Evolutionary conservation across 2,888 invertebrate species (phyloP), one percentile per base, ranked within the genome.

Genomic region (Steinernema scapterisci): DNA sequence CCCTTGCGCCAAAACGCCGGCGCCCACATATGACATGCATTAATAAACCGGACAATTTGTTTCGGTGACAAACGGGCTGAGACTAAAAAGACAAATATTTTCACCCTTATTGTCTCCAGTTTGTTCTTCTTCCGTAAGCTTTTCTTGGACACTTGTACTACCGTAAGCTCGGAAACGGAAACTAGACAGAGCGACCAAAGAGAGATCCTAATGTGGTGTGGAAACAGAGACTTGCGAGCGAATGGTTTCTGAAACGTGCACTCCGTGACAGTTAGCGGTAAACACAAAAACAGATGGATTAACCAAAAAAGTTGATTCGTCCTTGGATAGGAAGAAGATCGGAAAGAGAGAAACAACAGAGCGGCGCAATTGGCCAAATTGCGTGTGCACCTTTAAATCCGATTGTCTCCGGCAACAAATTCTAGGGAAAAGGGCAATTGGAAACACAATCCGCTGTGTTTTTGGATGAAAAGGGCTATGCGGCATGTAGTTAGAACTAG

Each of bases 281-380:
- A 27, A 63, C 63, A 31, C 63, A 63, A 27, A 63, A 63, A 63
- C 63, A 63, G n/a, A 63, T 31, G 31, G 63, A 63, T 63, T 63
- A 31, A 31, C 7, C 31, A 63, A 63, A 9, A 63, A 63, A 21
- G 38, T 31, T 21, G 16, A 31, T 5, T 9, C 31, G 63, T 31
- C 63, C 63, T 54, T 63, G 31, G 27, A 63, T 1, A 27, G 5
- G 48, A 48, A 16, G 5, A 19, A n/a, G 48, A n/a, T 48, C 6
- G 48, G 48, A n/a, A 16, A 44, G 16, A 7, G 45, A 44, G 45
- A 16, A n/a, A n/a, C n/a, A n/a, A n/a, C 45, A 16, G 16, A 44
- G 7, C 45, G 48, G n/a, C 48, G 5, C 19, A 5, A 13, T 48
- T 19, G 7, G 45, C 45, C 45, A 44, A 16, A 7, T 16, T 48